Conservation (phyloP, 2,888 invertebrate species). For the Aphodius granarius region DNA sequence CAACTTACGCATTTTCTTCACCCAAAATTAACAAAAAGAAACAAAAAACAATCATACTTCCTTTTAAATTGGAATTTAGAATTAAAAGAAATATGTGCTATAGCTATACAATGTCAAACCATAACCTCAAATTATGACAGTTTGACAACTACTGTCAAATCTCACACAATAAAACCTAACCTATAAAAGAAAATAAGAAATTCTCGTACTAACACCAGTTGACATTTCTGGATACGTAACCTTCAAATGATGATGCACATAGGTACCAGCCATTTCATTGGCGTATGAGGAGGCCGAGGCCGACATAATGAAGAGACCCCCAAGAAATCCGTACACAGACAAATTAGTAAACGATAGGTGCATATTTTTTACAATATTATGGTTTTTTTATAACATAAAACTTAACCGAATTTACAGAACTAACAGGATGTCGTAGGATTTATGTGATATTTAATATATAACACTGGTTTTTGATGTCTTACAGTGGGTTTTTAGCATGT, state of each 20-base stretch:
- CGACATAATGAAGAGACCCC: slow-evolving; percentile 86
- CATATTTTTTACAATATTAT: slow-evolving; percentile 26
- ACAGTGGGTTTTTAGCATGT: slow-evolving; percentile 15
- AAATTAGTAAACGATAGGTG: slow-evolving; percentile 75
- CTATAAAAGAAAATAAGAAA: neutral
- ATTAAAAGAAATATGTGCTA: no score
- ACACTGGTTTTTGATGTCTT: neutral
- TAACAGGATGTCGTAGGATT: slow-evolving; percentile 13
- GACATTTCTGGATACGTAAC: neutral
- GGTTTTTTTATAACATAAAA: neutral
- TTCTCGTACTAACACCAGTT: neutral
- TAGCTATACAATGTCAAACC: no score
- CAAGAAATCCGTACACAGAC: slow-evolving; percentile 80
- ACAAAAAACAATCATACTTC: neutral
- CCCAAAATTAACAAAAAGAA: neutral
- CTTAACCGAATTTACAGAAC: neutral
- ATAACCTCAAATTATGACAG: no score
- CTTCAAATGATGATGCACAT: neutral
- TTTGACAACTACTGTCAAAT: no score
- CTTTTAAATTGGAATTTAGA: no score
- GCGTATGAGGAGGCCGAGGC: slow-evolving; percentile 85
- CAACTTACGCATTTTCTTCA: neutral
- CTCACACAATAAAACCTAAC: neutral
- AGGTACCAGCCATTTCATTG: slow-evolving; percentile 81
- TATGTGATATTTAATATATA: slow-evolving; percentile 20